Evolutionary conservation across 2,113 vertebrate species (phyloP).

Genomic region (Notothenia coriiceps): DNA sequence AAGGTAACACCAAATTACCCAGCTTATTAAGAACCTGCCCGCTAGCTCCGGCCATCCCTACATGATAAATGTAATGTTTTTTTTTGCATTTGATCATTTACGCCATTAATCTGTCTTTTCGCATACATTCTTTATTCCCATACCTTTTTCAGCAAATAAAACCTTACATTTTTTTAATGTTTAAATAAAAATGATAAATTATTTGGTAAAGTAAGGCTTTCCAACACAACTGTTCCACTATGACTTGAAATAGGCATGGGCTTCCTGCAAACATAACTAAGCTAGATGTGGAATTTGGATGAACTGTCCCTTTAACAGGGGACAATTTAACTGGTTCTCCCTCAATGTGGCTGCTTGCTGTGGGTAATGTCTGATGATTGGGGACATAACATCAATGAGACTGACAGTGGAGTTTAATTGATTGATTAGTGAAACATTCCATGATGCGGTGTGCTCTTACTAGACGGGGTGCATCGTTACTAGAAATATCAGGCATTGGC

Average conservation of each 20-base stretch:
- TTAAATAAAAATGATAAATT: background rate
- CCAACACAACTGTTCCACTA: background rate
- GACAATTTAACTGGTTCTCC: background rate
- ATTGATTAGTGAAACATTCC: constrained; percentile 73
- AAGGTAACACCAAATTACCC: too few relatives aligned
- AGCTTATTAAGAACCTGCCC: too few relatives aligned
- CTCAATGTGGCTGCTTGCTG: constrained; percentile 25
- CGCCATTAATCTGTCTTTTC: background rate
- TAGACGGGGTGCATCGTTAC: constrained; percentile 14
- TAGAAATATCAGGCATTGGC: constrained; percentile 6
- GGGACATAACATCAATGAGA: constrained; percentile 61
- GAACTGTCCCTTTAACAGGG: constrained; percentile 18
- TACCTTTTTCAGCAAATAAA: background rate
- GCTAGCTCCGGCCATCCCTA: background rate
- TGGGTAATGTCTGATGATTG: constrained; percentile 44
- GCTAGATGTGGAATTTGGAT: background rate
- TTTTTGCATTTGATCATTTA: background rate
- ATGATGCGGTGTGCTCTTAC: constrained; percentile 62
- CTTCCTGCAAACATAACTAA: background rate
- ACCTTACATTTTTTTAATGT: background rate
- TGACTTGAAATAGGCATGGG: background rate
- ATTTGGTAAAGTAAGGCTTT: background rate
- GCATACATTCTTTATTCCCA: too few relatives aligned
- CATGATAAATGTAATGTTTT: too few relatives aligned
- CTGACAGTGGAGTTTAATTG: constrained; percentile 54